phyloP scores from a whole-genome alignment of 2,113 vertebrate genomes.

The Mionectes macconnelli region DNA sequence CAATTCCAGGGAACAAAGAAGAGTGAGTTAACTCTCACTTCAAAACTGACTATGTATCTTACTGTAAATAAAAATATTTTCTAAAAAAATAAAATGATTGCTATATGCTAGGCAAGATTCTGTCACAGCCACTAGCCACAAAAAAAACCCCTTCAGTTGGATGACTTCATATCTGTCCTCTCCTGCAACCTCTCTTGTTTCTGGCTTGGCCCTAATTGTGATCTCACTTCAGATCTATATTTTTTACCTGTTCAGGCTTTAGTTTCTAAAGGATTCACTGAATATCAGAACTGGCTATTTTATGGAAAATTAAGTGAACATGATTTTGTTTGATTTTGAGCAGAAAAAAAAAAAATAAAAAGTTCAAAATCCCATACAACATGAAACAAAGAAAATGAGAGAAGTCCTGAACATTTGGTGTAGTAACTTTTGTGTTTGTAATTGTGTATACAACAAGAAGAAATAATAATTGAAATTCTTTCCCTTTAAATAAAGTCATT shows the following conservation, averaged over 20 bases:
- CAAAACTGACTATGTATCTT: not conserved
- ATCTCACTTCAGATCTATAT: not conserved
- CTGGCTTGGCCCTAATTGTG: not conserved
- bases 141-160: not conserved
- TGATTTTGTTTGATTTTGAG: not conserved
- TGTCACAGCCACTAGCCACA: accelerated
- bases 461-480: not conserved
- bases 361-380: not conserved
- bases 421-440: not conserved
- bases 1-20: not conserved
- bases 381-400: not conserved
- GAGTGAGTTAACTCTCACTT: not conserved
- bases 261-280: not conserved
- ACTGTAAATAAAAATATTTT: not conserved
- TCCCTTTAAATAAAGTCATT: not conserved
- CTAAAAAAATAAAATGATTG: accelerated
- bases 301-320: not conserved
- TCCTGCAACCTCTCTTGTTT: not conserved
- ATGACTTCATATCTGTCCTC: not conserved
- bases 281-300: not conserved
- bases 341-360: not conserved
- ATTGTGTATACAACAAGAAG: not conserved
- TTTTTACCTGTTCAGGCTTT: not conserved
- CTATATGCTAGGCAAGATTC: not conserved
- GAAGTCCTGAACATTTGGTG: not conserved